A percentile compares a stretch with the other conserved stretches of the same genome.
phyloP scores from a whole-genome alignment of 2,113 vertebrate genomes.

The Neodontobutis hainanensis region DNA sequence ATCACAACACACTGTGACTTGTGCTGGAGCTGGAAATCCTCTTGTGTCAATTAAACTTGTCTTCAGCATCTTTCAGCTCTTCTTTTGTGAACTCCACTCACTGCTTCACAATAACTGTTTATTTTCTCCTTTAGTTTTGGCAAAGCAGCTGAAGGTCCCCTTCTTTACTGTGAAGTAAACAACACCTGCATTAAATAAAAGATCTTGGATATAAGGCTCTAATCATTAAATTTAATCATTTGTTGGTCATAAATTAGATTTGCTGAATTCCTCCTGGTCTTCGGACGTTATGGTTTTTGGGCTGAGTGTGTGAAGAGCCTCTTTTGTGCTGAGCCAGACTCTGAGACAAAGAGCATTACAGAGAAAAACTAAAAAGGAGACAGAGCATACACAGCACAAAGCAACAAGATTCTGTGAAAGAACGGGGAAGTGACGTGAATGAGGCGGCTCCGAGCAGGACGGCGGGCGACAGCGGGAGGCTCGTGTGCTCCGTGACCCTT shows the following conservation, averaged over 20 bases:
- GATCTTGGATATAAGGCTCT: too few relatives aligned
- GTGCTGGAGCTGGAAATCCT: too few relatives aligned
- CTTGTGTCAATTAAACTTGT: too few relatives aligned
- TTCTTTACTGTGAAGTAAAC: too few relatives aligned
- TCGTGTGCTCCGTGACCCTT: constrained; percentile 46
- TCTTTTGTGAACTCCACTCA: too few relatives aligned
- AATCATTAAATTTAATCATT: not conserved
- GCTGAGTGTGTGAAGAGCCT: constrained; percentile 36
- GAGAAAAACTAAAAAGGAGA: constrained; percentile 61
- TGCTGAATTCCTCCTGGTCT: constrained; percentile 16
- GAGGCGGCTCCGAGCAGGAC: constrained; percentile 28
- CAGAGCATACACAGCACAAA: constrained; percentile 47
- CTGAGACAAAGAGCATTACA: constrained; percentile 57
- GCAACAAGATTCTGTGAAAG: constrained; percentile 48
- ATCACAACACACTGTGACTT: too few relatives aligned
- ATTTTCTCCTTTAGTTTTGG: too few relatives aligned
- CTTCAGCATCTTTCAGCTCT: too few relatives aligned
- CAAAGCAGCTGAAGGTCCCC: too few relatives aligned
- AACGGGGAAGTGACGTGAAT: constrained; percentile 27
- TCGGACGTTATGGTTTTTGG: constrained; percentile 37
- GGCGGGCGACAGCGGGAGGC: constrained; percentile 5
- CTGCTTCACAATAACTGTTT: too few relatives aligned
- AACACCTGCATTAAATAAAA: too few relatives aligned
- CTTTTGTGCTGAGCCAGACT: constrained; percentile 47
- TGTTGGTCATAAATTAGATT: constrained; percentile 1